Evolutionary conservation across 1,140 invertebrate species (phyloP).

Genomic region (Cotesia typhae): DNA sequence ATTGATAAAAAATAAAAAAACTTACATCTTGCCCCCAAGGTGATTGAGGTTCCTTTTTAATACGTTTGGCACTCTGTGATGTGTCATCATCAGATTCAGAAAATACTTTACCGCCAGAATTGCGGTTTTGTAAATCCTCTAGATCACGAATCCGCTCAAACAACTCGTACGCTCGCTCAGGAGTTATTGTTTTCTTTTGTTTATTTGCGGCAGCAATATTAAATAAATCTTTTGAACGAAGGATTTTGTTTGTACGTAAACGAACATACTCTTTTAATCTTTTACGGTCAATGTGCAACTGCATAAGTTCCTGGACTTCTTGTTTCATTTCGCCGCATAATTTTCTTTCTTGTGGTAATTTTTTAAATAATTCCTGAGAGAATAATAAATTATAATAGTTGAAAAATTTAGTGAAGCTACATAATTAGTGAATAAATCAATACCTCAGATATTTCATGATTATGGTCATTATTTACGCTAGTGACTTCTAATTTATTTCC

Average conservation of each 20-base stretch:
- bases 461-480: conserved; percentile 65
- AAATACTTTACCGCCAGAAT: conserved; percentile 56
- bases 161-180: conserved; percentile 65
- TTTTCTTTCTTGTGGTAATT: conserved; percentile 61
- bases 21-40: conserved; percentile 58
- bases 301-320: conserved; percentile 62
- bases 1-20: not conserved
- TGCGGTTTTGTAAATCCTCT: conserved; percentile 58
- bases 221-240: conserved; percentile 64
- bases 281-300: conserved; percentile 60
- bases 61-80: conserved; percentile 57
- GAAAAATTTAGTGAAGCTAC: not conserved
- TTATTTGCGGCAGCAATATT: conserved; percentile 63
- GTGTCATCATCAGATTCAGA: conserved; percentile 65
- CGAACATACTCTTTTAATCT: conserved; percentile 61
- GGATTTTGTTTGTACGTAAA: conserved; percentile 57
- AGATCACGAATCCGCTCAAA: conserved; percentile 64
- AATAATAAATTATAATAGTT: conserved; percentile 26
- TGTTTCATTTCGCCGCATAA: conserved; percentile 60
- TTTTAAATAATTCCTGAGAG: conserved; percentile 58
- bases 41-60: conserved; percentile 57
- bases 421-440: not conserved
- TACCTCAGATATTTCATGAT: conserved; percentile 64
- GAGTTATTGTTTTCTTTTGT: conserved; percentile 62
- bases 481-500: conserved; percentile 64